phyloP scores from a whole-genome alignment of 1,140 invertebrate species.

The Wasmannia auropunctata region DNA sequence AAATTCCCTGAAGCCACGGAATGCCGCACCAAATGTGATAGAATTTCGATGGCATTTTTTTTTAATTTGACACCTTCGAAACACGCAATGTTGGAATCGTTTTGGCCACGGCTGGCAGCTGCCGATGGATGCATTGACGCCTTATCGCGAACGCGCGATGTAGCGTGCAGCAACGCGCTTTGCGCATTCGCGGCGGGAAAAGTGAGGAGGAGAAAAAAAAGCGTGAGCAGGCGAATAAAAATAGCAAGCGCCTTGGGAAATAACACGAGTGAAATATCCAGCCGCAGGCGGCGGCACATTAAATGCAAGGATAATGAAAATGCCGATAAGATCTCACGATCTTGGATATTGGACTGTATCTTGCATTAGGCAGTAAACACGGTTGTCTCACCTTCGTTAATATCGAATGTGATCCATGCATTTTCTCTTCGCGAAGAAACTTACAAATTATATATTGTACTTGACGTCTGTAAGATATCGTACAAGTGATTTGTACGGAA shows the following conservation, averaged over 20 bases:
- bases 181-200: not conserved
- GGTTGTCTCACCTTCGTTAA: not conserved
- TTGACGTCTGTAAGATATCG: no score
- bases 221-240: not conserved
- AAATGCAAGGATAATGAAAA: constrained; percentile 56
- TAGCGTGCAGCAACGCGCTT: not conserved
- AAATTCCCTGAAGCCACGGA: constrained; percentile 1
- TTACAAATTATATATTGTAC: not conserved
- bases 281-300: constrained; percentile 1
- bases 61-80: constrained; percentile 12
- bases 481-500: not conserved
- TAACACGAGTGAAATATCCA: constrained; percentile 41
- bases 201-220: not conserved
- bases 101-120: constrained; percentile 1
- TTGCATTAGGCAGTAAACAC: not conserved
- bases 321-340: constrained; percentile 38
- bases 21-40: not conserved
- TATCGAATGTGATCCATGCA: constrained; percentile 19
- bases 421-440: not conserved
- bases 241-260: constrained; percentile 49
- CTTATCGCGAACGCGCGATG: constrained; percentile 6
- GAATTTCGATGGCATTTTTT: not conserved
- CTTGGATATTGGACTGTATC: constrained; percentile 4
- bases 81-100: not conserved
- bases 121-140: not conserved